Conservation (phyloP, 2,113 vertebrate genomes). For the Struthidea cinerea region DNA sequence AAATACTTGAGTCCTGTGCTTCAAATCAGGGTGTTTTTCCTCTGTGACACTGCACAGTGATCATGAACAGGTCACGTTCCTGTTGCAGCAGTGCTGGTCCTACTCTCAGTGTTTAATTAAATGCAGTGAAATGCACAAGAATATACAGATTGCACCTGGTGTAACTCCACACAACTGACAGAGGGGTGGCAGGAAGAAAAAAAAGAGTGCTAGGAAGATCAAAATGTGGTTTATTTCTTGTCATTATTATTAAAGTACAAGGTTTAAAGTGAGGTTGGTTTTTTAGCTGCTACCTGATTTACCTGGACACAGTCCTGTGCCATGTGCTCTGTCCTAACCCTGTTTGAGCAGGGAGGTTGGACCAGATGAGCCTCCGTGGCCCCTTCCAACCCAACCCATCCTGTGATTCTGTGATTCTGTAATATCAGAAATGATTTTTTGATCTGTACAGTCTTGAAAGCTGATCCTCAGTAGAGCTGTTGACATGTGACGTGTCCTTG, state of each 20-base stretch:
- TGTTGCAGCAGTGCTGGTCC: not conserved
- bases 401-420: not conserved
- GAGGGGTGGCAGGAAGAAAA: not conserved
- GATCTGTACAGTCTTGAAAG: not conserved
- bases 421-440: not conserved
- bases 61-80: not conserved
- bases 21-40: not conserved
- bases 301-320: not conserved
- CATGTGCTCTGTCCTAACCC: not conserved
- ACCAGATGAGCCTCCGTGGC: not conserved
- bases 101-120: not conserved
- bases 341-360: not conserved
- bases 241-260: not conserved
- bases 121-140: not conserved
- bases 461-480: not conserved
- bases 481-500: not conserved
- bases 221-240: not conserved
- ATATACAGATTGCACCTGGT: not conserved
- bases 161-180: not conserved
- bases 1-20: not conserved
- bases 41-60: not conserved
- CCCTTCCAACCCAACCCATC: not conserved
- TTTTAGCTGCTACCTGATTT: accelerated
- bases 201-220: not conserved
- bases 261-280: not conserved